Evolutionary conservation across 2,113 vertebrate genomes (phyloP), one percentile per base, ranked within the genome.

Genomic region (Boleophthalmus pectinirostris): DNA sequence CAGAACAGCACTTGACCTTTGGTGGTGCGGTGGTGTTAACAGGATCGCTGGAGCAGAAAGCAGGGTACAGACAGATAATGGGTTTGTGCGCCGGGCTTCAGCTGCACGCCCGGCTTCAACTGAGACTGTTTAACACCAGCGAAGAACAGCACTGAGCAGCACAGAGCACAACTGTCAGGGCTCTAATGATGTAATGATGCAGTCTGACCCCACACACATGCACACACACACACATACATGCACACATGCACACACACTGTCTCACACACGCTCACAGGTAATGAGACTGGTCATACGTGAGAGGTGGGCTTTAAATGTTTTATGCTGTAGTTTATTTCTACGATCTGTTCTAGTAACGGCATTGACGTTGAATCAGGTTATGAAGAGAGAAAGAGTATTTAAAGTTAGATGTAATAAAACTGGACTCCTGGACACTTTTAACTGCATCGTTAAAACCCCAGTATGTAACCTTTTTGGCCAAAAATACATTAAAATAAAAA

Each of bases 1-100:
- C 49, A 23, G 61, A 66, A 49, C 38, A 79, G 69, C n/a, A 84
- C 82, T 90, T 86, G 87, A 90, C 80, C 88, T 85, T 87, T 90
- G 79, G 68, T 51, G 47, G 77, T 84, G 63, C 66, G 61, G 72
- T 64, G 53, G n/a, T 63, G 23, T 75, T 85, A 85, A 77, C 64
- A 68, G 64, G 69, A 64, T 64, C 80, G 69, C 29, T 73, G 47
- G 16, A 77, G 78, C 75, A 76, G 66, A 81, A 78, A 60, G 38
- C 12, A 20, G 29, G 35, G n/a, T 35, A 68, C 66, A 72, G 79
- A 69, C 69, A 73, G 64, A 69, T 71, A 71, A 61, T 73, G 46
- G 33, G 66, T 65, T 73, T 58, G 53, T 29, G 29, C 29, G 29
- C 29, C 4, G 29, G 4, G 29, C 29, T 29, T 29, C 2, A 29